Conservation (phyloP, 2,888 invertebrate genomes). For the Agonopterix arenella region DNA sequence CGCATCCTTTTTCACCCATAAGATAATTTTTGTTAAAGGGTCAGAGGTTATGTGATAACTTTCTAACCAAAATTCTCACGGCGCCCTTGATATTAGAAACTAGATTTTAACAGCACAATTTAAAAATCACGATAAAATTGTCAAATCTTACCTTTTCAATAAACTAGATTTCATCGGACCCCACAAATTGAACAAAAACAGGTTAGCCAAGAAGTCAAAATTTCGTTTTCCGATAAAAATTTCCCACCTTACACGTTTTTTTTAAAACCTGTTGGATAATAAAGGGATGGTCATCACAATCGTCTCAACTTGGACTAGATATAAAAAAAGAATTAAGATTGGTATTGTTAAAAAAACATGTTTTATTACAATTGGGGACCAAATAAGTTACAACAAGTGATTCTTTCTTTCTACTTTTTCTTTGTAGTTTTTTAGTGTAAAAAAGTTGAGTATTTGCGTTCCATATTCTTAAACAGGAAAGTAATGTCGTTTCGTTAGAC, state of each 20-base stretch:
- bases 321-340: constrained; percentile 27
- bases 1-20: too few relatives aligned
- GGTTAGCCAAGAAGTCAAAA: constrained; percentile 34
- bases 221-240: constrained; percentile 22
- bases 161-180: constrained; percentile 30
- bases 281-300: constrained; percentile 18
- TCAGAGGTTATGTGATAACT: too few relatives aligned
- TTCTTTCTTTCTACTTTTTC: too few relatives aligned
- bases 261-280: constrained; percentile 41
- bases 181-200: constrained; percentile 22
- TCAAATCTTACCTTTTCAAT: constrained; percentile 31
- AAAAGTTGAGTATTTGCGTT: too few relatives aligned
- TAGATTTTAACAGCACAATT: constrained; percentile 17
- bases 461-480: too few relatives aligned
- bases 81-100: constrained; percentile 18
- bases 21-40: too few relatives aligned
- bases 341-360: constrained; percentile 23
- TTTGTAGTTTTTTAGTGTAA: too few relatives aligned
- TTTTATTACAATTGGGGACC: constrained; percentile 10
- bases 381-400: not conserved
- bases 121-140: constrained; percentile 18
- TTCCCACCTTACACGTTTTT: constrained; percentile 41
- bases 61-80: constrained; percentile 27
- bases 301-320: constrained; percentile 28
- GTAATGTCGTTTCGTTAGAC: too few relatives aligned